Evolutionary conservation across 2,797 vertebrate genomes (phyloP), one percentile per base, ranked within the genome.

Genomic region (Ciconia nigra): DNA sequence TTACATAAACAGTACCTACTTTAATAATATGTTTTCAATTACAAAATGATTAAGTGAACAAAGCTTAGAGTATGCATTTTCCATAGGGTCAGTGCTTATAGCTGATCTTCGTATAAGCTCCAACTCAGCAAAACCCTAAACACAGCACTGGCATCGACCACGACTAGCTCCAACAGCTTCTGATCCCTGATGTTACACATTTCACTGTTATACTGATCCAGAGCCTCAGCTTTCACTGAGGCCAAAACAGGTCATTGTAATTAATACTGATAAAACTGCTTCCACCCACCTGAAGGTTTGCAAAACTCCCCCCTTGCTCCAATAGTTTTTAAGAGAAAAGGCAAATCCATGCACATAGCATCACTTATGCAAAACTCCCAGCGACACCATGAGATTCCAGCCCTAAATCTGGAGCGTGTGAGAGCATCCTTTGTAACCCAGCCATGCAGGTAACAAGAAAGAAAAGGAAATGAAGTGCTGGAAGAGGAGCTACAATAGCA

Each of bases 71-170:
- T 52, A 8, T 0, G 1, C 7, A 4, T 69, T 90, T 79, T 49
- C 37, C n/a, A 46, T 2, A 29, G n/a, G 52, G 71, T 44, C 58
- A 55, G 13, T 58, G 33, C 35, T 88, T 54, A 52, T 28, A 49
- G 29, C 54, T 49, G 11, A 55, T 44, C 37, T 61, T 66, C 35
- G n/a, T 10, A 55, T 1, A 17, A 47, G 39, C 42, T 72, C 8
- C 83, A 80, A 10, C 17, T 66, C 46, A n/a, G 42, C 25, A 80
- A 89, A 87, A 28, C 59, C 11, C 62, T 17, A 12, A 46, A 26
- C 35, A 44, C 0, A 0, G 33, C 67, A 69, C 47, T 67, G 49
- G 52, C 41, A 59, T 4, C 1, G 0, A 80, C 21, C 46, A 66
- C 0, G 0, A 81, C n/a, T 2, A 49, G 9, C 44, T 87, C 73